These are phyloP conservation scores for Aleiodes sp. DNA, from an alignment of 1,140 invertebrate species.

Conservation along the genomic window DNA sequence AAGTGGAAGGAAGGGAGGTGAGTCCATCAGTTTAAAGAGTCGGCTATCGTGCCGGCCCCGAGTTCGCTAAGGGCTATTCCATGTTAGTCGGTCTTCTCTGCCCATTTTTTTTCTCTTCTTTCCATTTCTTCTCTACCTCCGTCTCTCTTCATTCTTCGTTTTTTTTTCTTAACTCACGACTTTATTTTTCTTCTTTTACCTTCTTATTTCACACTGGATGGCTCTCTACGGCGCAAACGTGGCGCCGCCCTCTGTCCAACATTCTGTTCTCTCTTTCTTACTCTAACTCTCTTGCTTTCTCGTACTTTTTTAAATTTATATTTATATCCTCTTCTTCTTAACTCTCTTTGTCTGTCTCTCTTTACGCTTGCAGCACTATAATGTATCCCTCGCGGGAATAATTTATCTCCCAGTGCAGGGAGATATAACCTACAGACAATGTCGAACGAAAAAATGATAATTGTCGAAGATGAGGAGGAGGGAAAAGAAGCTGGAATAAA, in stretches of 20 bases:
- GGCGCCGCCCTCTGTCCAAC: slow-evolving; percentile 57
- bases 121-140: slow-evolving; percentile 37
- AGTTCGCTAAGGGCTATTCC: slow-evolving; percentile 64
- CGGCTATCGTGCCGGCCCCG: slow-evolving; percentile 58
- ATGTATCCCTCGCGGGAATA: slow-evolving; percentile 27
- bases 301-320: slow-evolving; percentile 39
- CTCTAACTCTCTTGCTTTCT: slow-evolving; percentile 44
- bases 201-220: slow-evolving; percentile 35
- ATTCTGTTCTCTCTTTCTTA: slow-evolving; percentile 41
- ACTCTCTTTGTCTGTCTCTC: slow-evolving; percentile 33
- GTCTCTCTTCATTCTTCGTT: neutral
- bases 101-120: slow-evolving; percentile 54
- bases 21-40: slow-evolving; percentile 59
- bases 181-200: slow-evolving; percentile 6
- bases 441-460: slow-evolving; percentile 33
- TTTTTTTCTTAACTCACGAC: slow-evolving; percentile 23
- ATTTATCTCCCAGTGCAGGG: slow-evolving; percentile 23
- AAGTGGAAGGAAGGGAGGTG: slow-evolving; percentile 42
- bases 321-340: neutral
- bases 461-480: neutral
- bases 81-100: slow-evolving; percentile 62
- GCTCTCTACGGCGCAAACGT: slow-evolving; percentile 58
- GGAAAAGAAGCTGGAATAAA: no score
- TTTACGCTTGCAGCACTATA: slow-evolving; percentile 12
- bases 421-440: slow-evolving; percentile 30